Evolutionary conservation across 2,888 invertebrate species (phyloP), one percentile per base, ranked within the genome.

Genomic region (Calliopum simillimum): DNA sequence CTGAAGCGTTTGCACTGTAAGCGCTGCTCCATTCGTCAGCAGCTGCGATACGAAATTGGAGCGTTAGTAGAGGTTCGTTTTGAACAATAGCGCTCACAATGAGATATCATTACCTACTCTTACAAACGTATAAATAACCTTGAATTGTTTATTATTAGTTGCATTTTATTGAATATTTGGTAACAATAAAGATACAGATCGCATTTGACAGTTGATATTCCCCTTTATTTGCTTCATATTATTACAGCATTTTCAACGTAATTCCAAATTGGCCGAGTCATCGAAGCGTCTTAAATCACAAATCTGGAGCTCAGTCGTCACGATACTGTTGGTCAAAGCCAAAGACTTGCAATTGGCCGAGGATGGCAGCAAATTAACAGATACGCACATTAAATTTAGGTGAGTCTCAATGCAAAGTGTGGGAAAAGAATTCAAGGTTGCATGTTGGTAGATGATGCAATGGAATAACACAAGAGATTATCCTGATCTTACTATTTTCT

Each of bases 221-320:
- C 53, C 25, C 23, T 62, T 66, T 65, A 47, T 58, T 62, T n/a
- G n/a, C n/a, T 68, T 47, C 2, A 63, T 62, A 46, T 47, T 71
- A 47, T 14, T 78, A 23, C 77, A 95, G 95, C 94, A 94, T 84
- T 91, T 94, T 78, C 90, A 94, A 80, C 91, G 91, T 82, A 93
- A 92, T 81, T 91, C 91, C 74, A 90, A 92, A 82, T 86, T 93
- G 75, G 91, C 92, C 51, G 95, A 96, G 81, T 92, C 94, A 69
- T 94, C 94, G 82, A 92, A 93, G 82, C 89, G 93, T 72, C 87
- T 96, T 67, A 98, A 97, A 86, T 96, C 94, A 41, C 98, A 98
- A 87, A 95, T 97, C 84, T 99, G 98, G 98, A 96, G 95, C 83
- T 96, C 96, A 3, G 96, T 98, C 70, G 97, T 99, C 47, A 99